phyloP scores from a whole-genome alignment of 2,888 invertebrate genomes.

The Tipula vernalis region DNA sequence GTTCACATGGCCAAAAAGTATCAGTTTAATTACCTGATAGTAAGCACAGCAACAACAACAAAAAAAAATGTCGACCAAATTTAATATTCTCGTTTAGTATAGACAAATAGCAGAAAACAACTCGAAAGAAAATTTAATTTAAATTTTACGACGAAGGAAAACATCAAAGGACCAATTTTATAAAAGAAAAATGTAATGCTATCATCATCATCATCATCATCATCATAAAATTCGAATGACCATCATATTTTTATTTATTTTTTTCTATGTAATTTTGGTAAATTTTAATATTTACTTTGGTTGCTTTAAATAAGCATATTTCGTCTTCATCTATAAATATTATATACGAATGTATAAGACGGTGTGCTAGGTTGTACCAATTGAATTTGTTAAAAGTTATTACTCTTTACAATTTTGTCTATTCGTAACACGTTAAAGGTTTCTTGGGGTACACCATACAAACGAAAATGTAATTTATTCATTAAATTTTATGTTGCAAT shows the following conservation, averaged over 20 bases:
- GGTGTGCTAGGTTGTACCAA: not conserved
- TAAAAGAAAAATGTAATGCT: not conserved
- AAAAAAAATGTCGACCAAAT: not conserved
- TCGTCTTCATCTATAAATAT: not conserved
- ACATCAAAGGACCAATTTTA: not conserved
- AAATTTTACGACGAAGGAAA: not conserved
- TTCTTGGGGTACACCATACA: not conserved
- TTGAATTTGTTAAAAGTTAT: not conserved
- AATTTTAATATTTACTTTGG: not conserved
- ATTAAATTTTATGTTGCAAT: not conserved
- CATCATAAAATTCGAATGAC: not conserved
- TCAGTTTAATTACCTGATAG: not conserved
- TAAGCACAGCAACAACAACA: not conserved
- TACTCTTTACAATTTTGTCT: not conserved
- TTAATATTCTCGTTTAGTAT: not conserved
- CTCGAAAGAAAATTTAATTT: not conserved
- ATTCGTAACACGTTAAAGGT: not conserved
- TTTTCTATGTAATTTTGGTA: not conserved
- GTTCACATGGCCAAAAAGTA: not conserved
- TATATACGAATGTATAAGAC: not conserved
- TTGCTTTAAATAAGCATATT: not conserved
- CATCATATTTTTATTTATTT: not conserved
- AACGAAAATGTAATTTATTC: not conserved
- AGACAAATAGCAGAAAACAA: not conserved
- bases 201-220: not conserved